Evolutionary conservation across 2,797 vertebrate species (phyloP), one percentile per base, ranked within the genome.

Genomic region (Sebastes iracundus): DNA sequence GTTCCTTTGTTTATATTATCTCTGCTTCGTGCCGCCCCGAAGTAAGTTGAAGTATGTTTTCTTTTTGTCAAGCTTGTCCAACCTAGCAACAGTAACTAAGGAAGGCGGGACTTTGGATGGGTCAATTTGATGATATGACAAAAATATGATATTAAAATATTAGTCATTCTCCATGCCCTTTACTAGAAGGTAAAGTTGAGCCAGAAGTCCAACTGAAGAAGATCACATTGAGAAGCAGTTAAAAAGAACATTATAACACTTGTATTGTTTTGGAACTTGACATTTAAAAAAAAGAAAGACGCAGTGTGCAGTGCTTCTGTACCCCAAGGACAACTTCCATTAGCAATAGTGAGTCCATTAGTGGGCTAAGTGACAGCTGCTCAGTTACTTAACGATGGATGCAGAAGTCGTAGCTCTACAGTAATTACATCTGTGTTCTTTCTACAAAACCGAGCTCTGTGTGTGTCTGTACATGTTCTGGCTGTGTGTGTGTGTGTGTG

Each of bases 291-390:
- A 72, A 80, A 68, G 1, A 0, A 73, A 72, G 52, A 79, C 1
- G 35, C 7, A 25, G 60, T 16, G 18, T 35, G 46, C 25, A 33
- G 53, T 22, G 77, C 42, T 75, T 68, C 27, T 10, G 46, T 52
- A 72, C 84, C 75, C 88, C 2, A 62, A 83, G 82, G 86, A 85
- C 80, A 74, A 61, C 60, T 64, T 90, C 91, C 90, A 93, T 92
- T 88, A 92, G 82, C 66, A 85, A 68, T 7, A 79, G 42, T n/a
- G 79, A 91, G 82, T 87, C 90, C 87, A 93, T 91, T 92, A 93
- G 88, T 70, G 73, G 75, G 55, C 74, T 80, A 88, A 88, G 80
- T 82, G 73, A 92, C 90, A 93, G 90, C 90, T 93, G 88, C 81
- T 87, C 79, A 71, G 83, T 90, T 80, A 88, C 89, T 89, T 85